Evolutionary conservation across 2,797 vertebrate species (phyloP), one percentile per base, ranked within the genome.

Genomic region (Synanceia verrucosa): DNA sequence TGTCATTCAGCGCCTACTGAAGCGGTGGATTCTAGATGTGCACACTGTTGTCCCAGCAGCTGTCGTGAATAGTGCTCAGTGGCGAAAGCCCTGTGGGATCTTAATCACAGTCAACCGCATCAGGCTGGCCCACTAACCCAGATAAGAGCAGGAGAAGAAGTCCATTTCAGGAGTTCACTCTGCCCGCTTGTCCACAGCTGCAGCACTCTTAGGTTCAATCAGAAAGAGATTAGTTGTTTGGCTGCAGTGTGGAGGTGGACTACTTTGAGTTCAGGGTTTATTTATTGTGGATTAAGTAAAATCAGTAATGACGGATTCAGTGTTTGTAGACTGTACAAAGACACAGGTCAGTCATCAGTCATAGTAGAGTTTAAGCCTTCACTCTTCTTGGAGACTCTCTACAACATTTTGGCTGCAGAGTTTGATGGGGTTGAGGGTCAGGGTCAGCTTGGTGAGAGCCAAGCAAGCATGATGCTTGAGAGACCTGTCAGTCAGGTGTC

Each of bases 51-150:
- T 70, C 31, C 23, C 37, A 24, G 44, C 64, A 59, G 71, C 77
- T 80, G 80, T 73, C 75, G 70, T 50, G 53, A 78, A 69, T 36
- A 61, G 67, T 53, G 56, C 60, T 62, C 65, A 46, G 65, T 53
- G 52, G 48, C 46, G 21, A 81, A 82, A 84, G 60, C 78, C 83
- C 71, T 52, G 64, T 29, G 65, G 75, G 71, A 76, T 83, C 79
- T 76, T 77, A 70, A 75, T 87, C 84, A 73, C 65, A 44, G 78
- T 73, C 50, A 56, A 47, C 72, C 9, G 4, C 61, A 63, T 29
- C 71, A 79, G 41, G 26, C 63, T 82, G 67, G 31, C 47, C 52
- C 65, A 86, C 70, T 89, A 73, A 88, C 87, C 85, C 79, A 84
- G 76, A 83, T 89, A 65, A 36, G 63, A 75, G 48, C 55, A 62